Conservation (phyloP, 2,888 invertebrate species). For the Calameuta idolon region DNA sequence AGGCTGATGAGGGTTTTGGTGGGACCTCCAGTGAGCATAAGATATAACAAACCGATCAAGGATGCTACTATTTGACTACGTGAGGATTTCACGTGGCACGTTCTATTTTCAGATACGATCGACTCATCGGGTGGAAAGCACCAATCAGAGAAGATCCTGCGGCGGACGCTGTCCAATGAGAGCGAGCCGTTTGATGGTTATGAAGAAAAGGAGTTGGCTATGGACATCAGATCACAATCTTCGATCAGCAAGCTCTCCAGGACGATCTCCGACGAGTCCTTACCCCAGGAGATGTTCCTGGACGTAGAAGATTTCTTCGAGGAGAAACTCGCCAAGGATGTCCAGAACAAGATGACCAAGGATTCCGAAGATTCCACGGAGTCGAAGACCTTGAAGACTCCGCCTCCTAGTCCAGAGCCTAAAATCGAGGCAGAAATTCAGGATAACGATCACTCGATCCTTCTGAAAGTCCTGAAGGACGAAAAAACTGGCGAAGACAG, state of each 20-base stretch:
- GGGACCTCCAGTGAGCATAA: slow-evolving; percentile 22
- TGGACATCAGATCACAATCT: slow-evolving; percentile 26
- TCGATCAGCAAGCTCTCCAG: slow-evolving; percentile 26
- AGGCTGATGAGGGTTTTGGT: slow-evolving; percentile 25
- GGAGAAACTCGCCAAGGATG: slow-evolving; percentile 36
- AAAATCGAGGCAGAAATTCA: slow-evolving; percentile 45
- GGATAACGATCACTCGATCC: slow-evolving; percentile 48
- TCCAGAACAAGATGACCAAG: slow-evolving; percentile 30
- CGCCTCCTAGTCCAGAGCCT: slow-evolving; percentile 57
- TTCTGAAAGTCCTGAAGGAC: slow-evolving; percentile 51
- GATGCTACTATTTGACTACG: background rate
- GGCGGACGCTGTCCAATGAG: slow-evolving; percentile 53
- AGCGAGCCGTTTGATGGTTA: slow-evolving; percentile 55
- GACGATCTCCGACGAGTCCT: slow-evolving; percentile 62
- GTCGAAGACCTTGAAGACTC: slow-evolving; percentile 40
- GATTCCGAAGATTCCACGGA: slow-evolving; percentile 22
- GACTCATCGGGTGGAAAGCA: background rate
- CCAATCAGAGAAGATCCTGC: slow-evolving; percentile 36
- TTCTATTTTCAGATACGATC: background rate
- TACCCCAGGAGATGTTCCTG: slow-evolving; percentile 59
- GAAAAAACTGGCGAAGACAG: slow-evolving; percentile 41
- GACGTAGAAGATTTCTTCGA: slow-evolving; percentile 42
- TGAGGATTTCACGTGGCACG: slow-evolving; percentile 5
- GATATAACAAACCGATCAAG: background rate
- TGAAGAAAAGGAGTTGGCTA: slow-evolving; percentile 50